phyloP scores from a whole-genome alignment of 2,797 vertebrate genomes.

The Pseudopleuronectes americanus region DNA sequence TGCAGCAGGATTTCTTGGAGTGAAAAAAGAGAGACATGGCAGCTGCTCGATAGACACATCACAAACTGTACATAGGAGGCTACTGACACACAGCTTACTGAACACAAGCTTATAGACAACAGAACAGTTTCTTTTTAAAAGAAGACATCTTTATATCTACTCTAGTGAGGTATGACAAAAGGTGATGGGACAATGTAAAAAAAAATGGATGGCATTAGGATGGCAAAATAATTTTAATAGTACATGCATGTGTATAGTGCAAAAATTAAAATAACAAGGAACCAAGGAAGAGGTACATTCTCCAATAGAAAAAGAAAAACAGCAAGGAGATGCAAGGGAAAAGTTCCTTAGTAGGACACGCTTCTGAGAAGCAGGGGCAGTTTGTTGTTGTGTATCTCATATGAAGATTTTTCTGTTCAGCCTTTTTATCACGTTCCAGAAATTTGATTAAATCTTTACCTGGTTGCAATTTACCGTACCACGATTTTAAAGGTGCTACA shows the following conservation, averaged over 20 bases:
- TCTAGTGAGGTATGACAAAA: conserved; percentile 65
- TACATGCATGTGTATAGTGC: conserved; percentile 74
- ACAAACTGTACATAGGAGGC: conserved; percentile 70
- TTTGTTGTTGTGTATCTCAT: conserved; percentile 37
- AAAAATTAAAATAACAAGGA: conserved; percentile 33
- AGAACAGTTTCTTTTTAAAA: conserved; percentile 49
- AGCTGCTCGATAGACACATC: conserved; percentile 74
- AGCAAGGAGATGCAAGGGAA: conserved; percentile 55
- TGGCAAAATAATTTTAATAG: conserved; percentile 57
- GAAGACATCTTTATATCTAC: conserved; percentile 56
- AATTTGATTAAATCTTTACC: conserved; percentile 25
- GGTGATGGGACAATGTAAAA: conserved; percentile 39
- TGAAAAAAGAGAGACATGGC: conserved; percentile 24
- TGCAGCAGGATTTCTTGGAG: conserved; percentile 55
- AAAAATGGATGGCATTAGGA: conserved; percentile 49
- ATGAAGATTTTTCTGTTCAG: conserved; percentile 37
- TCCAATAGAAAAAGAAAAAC: conserved; percentile 52
- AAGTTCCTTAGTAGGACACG: conserved; percentile 39
- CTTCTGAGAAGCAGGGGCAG: conserved; percentile 63
- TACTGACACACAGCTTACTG: conserved; percentile 68
- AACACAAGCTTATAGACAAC: conserved; percentile 62
- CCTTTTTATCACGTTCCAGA: conserved; percentile 15
- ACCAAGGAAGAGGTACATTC: conserved; percentile 56
- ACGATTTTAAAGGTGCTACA: conserved; percentile 37
- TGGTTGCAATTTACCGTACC: conserved; percentile 58